phyloP scores from a whole-genome alignment of 2,797 vertebrate genomes.

The Amphiprion clarkii region DNA sequence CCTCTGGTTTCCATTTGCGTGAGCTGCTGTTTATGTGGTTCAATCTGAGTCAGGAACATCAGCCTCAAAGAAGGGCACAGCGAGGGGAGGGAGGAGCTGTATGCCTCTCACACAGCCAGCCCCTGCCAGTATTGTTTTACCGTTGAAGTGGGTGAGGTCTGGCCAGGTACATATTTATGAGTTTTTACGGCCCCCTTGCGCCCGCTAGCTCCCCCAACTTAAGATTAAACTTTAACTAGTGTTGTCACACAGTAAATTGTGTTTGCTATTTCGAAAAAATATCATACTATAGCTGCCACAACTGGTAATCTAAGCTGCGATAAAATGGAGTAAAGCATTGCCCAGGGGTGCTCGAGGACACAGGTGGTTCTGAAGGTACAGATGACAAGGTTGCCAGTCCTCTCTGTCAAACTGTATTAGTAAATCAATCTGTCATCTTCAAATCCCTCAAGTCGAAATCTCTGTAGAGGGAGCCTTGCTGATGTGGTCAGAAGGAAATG shows the following conservation, averaged over 20 bases:
- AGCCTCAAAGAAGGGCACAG: slow-evolving; percentile 34
- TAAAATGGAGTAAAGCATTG: slow-evolving; percentile 69
- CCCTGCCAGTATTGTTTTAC: slow-evolving; percentile 64
- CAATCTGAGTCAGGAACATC: slow-evolving; percentile 49
- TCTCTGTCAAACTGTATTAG: slow-evolving; percentile 83
- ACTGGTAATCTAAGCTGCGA: slow-evolving; percentile 72
- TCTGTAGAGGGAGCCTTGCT: slow-evolving; percentile 60
- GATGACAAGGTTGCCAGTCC: slow-evolving; percentile 78
- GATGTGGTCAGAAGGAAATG: slow-evolving; percentile 73
- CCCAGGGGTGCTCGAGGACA: slow-evolving; percentile 79
- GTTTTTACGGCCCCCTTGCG: slow-evolving; percentile 37
- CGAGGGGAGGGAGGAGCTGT: slow-evolving; percentile 37
- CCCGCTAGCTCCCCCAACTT: slow-evolving; percentile 35
- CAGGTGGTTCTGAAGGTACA: slow-evolving; percentile 81
- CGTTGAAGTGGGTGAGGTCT: slow-evolving; percentile 40
- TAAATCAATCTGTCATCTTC: slow-evolving; percentile 84
- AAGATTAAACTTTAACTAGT: slow-evolving; percentile 79
- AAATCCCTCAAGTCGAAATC: slow-evolving; percentile 71
- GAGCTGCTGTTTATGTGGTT: slow-evolving; percentile 75
- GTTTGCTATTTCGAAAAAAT: slow-evolving; percentile 70
- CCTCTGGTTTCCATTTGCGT: slow-evolving; percentile 72
- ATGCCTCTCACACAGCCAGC: slow-evolving; percentile 32
- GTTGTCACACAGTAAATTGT: slow-evolving; percentile 78
- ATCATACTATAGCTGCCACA: slow-evolving; percentile 62
- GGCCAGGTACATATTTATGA: slow-evolving; percentile 64